Evolutionary conservation across 2,888 invertebrate genomes (phyloP), one percentile per base, ranked within the genome.

Genomic region (Habroteleia sp.): DNA sequence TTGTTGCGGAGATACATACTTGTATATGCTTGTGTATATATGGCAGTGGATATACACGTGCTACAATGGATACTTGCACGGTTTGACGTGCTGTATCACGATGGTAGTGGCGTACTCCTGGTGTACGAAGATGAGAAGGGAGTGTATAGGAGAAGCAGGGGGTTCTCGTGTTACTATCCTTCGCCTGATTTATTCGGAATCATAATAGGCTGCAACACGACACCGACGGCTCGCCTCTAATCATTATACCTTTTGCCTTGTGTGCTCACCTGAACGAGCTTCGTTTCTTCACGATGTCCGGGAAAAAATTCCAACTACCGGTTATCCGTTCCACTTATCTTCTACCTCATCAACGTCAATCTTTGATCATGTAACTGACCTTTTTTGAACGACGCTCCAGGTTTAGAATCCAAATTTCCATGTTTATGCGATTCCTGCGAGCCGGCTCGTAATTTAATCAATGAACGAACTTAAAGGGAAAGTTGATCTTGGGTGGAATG

Each of bases 121-220:
- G 63, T 39, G 56, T 56, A 74, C 74, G 76, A 71, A 66, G 54
- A 78, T 78, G 77, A 77, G 73, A 74, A 73, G 76, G 56, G 73
- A 63, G 63, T 62, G 65, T 33, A 74, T 33, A 60, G 72, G 73
- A 79, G 77, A 78, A 79, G 80, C 79, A 79, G 79, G 66, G 72
- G 77, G 76, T 63, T 83, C 82, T 85, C 83, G 81, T 79, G 79
- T 84, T 84, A 83, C 84, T 80, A 82, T 84, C 81, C 83, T 83
- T 81, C 83, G 83, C 82, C 84, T 84, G 84, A 84, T 84, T 84
- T 84, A 84, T 83, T 83, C 83, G 82, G 81, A 84, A 83, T 83
- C 83, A 84, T 83, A 83, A 83, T 83, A 84, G 83, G 83, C 82
- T 83, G 84, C 82, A 84, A 84, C 78, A 80, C 82, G 83, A 84